A percentile compares a stretch with the other conserved stretches of the same genome.
Conservation (phyloP, 2,888 invertebrate species). For the Muscina levida region DNA sequence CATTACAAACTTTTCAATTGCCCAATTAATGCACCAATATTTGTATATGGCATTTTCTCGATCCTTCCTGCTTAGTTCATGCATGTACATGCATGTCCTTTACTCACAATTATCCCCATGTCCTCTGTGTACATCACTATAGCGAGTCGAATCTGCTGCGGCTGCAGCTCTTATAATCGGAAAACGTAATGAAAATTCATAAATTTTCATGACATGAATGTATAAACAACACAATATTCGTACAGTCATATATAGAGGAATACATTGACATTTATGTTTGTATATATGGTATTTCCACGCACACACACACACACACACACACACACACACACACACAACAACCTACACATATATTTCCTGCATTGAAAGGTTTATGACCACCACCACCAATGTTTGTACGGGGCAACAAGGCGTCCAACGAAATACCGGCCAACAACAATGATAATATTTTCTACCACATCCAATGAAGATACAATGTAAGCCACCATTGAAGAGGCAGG, state of each 20-base stretch:
- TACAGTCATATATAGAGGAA: constrained; percentile 11
- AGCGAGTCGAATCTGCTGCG: no score
- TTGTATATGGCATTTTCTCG: no score
- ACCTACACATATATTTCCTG: background rate
- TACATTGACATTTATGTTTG: background rate
- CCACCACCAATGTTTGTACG: background rate
- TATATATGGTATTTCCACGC: no score
- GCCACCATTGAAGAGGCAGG: constrained; percentile 12
- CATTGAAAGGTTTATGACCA: constrained; percentile 42
- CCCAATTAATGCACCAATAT: no score
- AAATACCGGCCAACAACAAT: constrained; percentile 30
- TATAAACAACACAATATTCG: constrained; percentile 17
- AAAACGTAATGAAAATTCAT: constrained; percentile 55
- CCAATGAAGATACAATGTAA: constrained; percentile 11
- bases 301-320: background rate
- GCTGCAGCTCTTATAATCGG: constrained; percentile 23
- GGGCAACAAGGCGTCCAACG: background rate
- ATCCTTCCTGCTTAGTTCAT: no score
- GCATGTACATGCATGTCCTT: no score
- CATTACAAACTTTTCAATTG: no score
- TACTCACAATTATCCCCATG: no score
- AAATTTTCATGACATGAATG: constrained; percentile 44
- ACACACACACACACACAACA: background rate
- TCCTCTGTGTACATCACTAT: no score
- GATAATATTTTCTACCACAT: constrained; percentile 31